Base-by-base conservation (phyloP, 2,113 vertebrate genomes). In the Sarotherodon lohbergeri region DNA sequence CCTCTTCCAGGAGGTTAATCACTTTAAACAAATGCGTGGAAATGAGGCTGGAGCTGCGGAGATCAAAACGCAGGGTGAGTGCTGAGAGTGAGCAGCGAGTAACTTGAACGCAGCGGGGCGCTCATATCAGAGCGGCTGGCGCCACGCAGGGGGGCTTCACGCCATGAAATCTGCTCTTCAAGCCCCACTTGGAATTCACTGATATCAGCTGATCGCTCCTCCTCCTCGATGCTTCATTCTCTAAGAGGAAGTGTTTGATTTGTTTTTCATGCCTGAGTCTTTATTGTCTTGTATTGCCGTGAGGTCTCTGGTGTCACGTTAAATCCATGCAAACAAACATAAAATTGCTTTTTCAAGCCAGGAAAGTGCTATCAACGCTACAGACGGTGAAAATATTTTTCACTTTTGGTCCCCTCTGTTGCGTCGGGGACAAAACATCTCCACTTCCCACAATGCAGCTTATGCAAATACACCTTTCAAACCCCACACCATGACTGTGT, bases 21-120 rank as follows among this genome's bases (percentile, higher is more conserved):
- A 97, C 97, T n/a, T 86, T 98, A 90, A 98, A 98, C 95, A 98
- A 96, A 88, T 97, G 96, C 56, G 94, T 95, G 48, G 95, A 96
- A 68, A 96, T 98, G 97, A 98, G 96, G 94, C 94, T 98, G 93
- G 97, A 98, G 93, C 95, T 96, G 85, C 93, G 93, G 55, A 93
- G 48, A 79, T 95, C 94, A 8, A 97, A 96, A 91, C 96, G 93
- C 85, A 79, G 71, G 92, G 98, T 98, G 91, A 95, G 97, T 95
- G 81, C 55, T 24, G 52, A 80, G n/a, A 88, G 76, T 16, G 10
- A 87, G 88, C 63, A 50, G 46, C 4, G 43, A 88, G 63, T 56
- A n/a, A 79, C 46, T 84, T 10, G 4, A 82, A 84, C 84, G 2
- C 80, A 81, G 76, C 79, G 6, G 76, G 79, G 16, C 2, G 5